Conservation (phyloP, 2,888 invertebrate species). For the Mesopsocus fuscifrons region DNA sequence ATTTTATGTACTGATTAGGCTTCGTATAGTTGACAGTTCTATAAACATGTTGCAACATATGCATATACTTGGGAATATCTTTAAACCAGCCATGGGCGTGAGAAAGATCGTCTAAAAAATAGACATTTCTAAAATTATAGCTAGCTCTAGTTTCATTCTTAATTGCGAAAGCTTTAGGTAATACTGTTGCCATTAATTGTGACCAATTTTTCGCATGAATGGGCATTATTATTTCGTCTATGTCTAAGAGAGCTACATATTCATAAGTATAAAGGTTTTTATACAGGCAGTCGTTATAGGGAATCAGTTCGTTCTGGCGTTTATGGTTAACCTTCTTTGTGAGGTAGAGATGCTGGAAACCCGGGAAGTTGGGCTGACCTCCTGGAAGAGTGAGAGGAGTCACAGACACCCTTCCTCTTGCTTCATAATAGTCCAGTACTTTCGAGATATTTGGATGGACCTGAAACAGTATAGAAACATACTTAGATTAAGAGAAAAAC, state of each 20-base stretch:
- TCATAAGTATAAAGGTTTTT: conserved; percentile 79
- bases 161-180: conserved; percentile 45
- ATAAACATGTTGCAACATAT: conserved; percentile 85
- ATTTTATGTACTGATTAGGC: conserved; percentile 83
- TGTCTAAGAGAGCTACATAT: conserved; percentile 78
- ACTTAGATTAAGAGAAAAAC: no score
- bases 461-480: conserved; percentile 25
- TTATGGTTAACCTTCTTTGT: conserved; percentile 85
- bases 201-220: conserved; percentile 51
- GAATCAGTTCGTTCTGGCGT: conserved; percentile 84
- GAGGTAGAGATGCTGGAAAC: conserved; percentile 74
- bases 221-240: conserved; percentile 91
- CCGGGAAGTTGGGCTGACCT: conserved; percentile 75
- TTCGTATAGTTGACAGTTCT: conserved; percentile 80
- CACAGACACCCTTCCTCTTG: conserved; percentile 46
- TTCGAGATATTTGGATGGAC: conserved; percentile 86
- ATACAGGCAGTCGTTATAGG: conserved; percentile 92
- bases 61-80: conserved; percentile 66
- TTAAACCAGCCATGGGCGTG: conserved; percentile 64
- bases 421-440: conserved; percentile 45
- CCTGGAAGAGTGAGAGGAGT: conserved; percentile 72
- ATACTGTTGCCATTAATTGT: conserved; percentile 51
- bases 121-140: conserved; percentile 80
- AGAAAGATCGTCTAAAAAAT: conserved; percentile 74
- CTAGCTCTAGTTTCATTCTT: conserved; percentile 49